These are phyloP conservation scores for Oxygymnocypris stewartii DNA, from an alignment of 2,113 vertebrate genomes.

Conservation along the genomic window DNA sequence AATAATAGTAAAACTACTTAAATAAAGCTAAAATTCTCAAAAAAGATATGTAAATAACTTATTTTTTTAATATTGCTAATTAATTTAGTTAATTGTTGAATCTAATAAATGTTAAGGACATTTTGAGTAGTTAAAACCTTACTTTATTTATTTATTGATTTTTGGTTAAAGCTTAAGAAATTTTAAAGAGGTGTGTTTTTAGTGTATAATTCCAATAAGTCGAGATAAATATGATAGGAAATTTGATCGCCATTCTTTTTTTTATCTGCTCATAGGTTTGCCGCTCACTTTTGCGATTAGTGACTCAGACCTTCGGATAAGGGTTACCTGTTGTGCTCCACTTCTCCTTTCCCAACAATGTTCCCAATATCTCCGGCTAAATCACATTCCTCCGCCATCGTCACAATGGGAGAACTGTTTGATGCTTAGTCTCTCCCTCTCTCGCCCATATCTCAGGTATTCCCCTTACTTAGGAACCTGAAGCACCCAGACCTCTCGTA, in stretches of 20 bases:
- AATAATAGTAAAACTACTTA: not conserved
- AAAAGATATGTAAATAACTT: not conserved
- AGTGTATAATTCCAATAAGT: not conserved
- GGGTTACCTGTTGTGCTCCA: conserved; percentile 44
- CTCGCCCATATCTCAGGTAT: conserved; percentile 69
- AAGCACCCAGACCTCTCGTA: conserved; percentile 54
- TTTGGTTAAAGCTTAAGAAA: not conserved
- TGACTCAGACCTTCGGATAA: conserved; percentile 8
- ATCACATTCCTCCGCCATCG: conserved; percentile 71
- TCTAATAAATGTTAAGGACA: not conserved
- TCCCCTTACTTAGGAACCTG: conserved; percentile 70
- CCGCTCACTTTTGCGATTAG: not conserved
- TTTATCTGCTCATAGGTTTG: not conserved
- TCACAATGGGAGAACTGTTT: conserved; percentile 77
- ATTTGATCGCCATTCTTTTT: not conserved
- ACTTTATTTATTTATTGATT: not conserved
- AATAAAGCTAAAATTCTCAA: not conserved
- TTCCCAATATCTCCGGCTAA: conserved; percentile 67
- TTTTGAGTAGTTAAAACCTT: not conserved
- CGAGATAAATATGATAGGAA: not conserved
- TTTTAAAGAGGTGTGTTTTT: not conserved
- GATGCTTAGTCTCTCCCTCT: conserved; percentile 58
- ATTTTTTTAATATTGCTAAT: not conserved
- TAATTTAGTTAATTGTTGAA: not conserved
- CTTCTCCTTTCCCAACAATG: conserved; percentile 39